Base-by-base conservation (phyloP, 1,140 invertebrate genomes). In the Orius insidiosus region DNA sequence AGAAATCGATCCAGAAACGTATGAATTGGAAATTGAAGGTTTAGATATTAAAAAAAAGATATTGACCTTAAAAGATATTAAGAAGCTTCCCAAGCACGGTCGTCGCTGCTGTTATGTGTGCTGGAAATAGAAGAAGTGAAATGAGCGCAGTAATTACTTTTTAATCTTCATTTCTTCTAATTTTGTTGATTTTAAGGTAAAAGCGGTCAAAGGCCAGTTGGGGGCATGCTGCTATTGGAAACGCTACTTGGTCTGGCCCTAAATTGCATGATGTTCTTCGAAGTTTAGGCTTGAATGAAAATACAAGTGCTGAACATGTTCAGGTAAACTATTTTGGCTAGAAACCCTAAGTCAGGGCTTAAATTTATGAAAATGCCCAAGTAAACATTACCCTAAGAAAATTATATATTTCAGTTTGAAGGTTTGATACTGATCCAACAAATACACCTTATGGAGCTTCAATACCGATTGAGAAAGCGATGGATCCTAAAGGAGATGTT, bases 81-180 rank as follows among this genome's bases (percentile, higher is more conserved):
- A 81, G 58, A 75, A 82, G 54, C 81, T 85, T 64, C 72, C 75
- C 33, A 78, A 78, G 78, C 48, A 74, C 74, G 0, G 67, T 97
- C 1, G 80, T 76, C 2, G 78, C 84, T 16, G 75, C 85, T n/a
- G 68, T 97, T 38, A 92, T 94, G 77, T 98, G 94, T 65, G 89
- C 90, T 18, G 95, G 95, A 19, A 98, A 98, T 64, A 66, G 93
- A 39, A 71, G 95, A 50, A 80, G 80, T 49, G 92, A 96, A 67
- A 95, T 98, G 89, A 74, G 75, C 42, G 61, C 75, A 60, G 76
- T 80, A 61, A 51, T 36, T 5, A 11, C 9, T 36, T 3, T 9
- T n/a, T 10, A 36, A 36, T 10, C 9, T 11, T 36, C 9, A 36
- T 36, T 36, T 3, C 35, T 4, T 36, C 4, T 36, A 36, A 5